Conservation (phyloP, 2,888 invertebrate species). For the Ophion obscuratus region DNA sequence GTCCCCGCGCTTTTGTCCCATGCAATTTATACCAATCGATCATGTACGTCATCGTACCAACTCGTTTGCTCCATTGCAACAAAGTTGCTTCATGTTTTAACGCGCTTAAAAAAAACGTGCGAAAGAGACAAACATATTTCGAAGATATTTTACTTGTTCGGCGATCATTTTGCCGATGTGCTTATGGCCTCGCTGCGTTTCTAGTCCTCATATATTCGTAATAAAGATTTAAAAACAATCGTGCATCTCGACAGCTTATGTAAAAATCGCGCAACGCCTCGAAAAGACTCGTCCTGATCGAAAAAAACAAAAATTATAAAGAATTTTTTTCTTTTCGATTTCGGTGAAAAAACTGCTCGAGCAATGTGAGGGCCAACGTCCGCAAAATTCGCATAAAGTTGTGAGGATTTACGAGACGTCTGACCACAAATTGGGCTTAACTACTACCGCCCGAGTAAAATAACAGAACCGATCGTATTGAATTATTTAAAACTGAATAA, state of each 20-base stretch:
- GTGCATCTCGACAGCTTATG: background rate
- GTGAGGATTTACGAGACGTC: background rate
- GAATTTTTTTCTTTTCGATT: too few species aligned
- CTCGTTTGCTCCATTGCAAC: constrained; percentile 69
- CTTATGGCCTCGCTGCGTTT: constrained; percentile 75
- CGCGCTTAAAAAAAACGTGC: background rate
- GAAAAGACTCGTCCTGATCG: too few species aligned
- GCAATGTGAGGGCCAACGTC: too few species aligned
- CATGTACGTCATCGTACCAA: constrained; percentile 74
- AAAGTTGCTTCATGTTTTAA: background rate
- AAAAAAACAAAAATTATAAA: too few species aligned
- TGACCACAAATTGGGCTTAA: constrained; percentile 12
- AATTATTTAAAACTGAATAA: background rate
- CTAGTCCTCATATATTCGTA: constrained; percentile 75
- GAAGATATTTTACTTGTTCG: constrained; percentile 71
- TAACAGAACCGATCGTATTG: background rate
- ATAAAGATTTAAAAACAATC: background rate
- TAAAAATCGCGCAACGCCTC: background rate
- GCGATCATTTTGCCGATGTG: constrained; percentile 77
- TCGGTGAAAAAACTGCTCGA: too few species aligned
- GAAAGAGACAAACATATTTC: background rate
- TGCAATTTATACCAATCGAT: constrained; percentile 77
- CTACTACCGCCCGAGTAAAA: constrained; percentile 19
- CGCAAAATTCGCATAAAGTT: too few species aligned
- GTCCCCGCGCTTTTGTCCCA: constrained; percentile 67